Evolutionary conservation across 2,113 vertebrate genomes (phyloP), one percentile per base, ranked within the genome.

Genomic region (Vicugna pacos): DNA sequence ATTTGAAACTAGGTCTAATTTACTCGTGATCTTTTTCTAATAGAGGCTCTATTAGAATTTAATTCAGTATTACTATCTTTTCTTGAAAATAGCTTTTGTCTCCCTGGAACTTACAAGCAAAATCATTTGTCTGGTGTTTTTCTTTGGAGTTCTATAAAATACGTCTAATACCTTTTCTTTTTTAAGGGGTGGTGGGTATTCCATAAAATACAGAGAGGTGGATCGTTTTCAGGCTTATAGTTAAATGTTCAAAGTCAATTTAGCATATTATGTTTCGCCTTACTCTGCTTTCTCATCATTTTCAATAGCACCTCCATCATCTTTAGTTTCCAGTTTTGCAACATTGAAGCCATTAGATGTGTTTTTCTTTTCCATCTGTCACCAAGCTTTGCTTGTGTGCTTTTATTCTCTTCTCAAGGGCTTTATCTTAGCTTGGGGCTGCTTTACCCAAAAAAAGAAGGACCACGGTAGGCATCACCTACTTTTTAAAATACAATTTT

Each of bases 21-120:
- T 91, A 54, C 22, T 91, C 19, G 3, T 93, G 52, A 75, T 94
- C 38, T 82, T 90, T 95, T 80, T 87, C 64, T 75, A 75, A 75
- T 79, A 30, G 30, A 48, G 19, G 8, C 20, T 91, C 0, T 58
- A 42, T 73, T 87, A 73, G n/a, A 94, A 83, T 89, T 93, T 76
- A 91, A 95, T 89, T 91, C 24, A 56, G 0, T 38, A 70, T 91
- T 22, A 94, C 24, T 83, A 76, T 56, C 19, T 92, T 87, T 77
- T 85, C 79, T 82, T 84, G 46, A 91, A 96, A 79, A 72, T 26
- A 94, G 32, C 64, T 56, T 90, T 85, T 85, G n/a, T 46, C 48
- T 16, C 72, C 35, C 17, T 64, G 35, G 64, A 94, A 82, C 52
- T 38, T 80, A 54, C 12, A 83, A 19, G 54, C 24, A 76, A 77